Percentiles rank a stretch among this genome's conserved stretches.
Conservation (phyloP, 1,140 invertebrate species). For the Condylostylus longicornis region DNA sequence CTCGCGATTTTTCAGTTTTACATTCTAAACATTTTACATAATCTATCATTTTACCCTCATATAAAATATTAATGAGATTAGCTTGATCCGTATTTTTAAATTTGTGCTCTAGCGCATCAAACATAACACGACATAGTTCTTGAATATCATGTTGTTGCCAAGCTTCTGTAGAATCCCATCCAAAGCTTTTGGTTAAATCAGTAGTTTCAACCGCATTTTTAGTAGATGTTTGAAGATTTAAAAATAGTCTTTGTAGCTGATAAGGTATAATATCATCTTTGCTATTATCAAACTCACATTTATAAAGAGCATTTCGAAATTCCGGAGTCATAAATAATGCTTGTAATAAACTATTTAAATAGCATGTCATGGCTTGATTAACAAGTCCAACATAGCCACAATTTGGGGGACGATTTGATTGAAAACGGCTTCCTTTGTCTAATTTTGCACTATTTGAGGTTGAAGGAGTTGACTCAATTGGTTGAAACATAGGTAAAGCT, state of each 20-base stretch:
- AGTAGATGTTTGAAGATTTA: constrained; percentile 59
- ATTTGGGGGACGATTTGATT: constrained; percentile 7
- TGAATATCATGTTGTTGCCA: constrained; percentile 92
- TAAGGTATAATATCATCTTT: constrained; percentile 63
- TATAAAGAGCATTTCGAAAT: constrained; percentile 79
- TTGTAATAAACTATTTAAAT: constrained; percentile 80
- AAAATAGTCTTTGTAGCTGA: constrained; percentile 77
- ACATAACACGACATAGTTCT: constrained; percentile 82
- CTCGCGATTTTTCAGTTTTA: constrained; percentile 64
- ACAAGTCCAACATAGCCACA: constrained; percentile 70
- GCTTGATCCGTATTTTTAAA: constrained; percentile 74
- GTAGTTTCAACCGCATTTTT: constrained; percentile 70
- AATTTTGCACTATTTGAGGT: no score
- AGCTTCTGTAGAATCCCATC: constrained; percentile 79
- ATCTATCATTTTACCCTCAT: constrained; percentile 73
- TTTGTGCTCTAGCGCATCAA: constrained; percentile 76
- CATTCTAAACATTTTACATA: constrained; percentile 87
- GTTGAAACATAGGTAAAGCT: constrained; percentile 7
- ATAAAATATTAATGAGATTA: constrained; percentile 59
- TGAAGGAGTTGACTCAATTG: not conserved
- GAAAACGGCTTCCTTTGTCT: not conserved
- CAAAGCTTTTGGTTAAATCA: constrained; percentile 76
- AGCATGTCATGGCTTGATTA: constrained; percentile 91
- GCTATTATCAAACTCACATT: constrained; percentile 65
- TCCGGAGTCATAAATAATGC: constrained; percentile 90